Base-by-base conservation (phyloP, 2,888 invertebrate genomes). In the Abrostola triplasia region DNA sequence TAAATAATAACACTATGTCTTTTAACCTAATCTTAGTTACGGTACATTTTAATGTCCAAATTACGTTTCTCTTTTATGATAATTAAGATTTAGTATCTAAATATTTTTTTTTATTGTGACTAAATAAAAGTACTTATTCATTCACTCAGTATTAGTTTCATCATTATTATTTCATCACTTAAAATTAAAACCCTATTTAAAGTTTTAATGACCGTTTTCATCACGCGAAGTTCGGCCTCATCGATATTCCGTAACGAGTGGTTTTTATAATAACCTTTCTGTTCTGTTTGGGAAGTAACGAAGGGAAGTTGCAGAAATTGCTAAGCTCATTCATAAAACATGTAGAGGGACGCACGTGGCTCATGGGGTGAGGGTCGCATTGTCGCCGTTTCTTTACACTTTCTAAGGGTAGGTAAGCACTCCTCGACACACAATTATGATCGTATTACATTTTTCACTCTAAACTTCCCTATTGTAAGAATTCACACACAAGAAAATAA, bases 241-340 rank as follows among this genome's bases (percentile, higher is more conserved):
- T 88, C 82, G 79, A 86, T 84, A 86, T 88, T 86, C 83, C 67
- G 63, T 67, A 64, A 69, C 66, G 24, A 64, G 72, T 70, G 61
- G 81, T 78, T 76, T 83, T 84, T 76, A 81, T 84, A 86, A 85
- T 83, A 87, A 84, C 80, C 71, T 78, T 70, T 79, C 70, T 79
- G 77, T 82, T 84, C 84, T 81, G 81, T 82, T 81, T 73, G 77
- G 66, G 70, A 85, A 85, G 82, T 85, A 87, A 86, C 80, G 81
- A 86, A 85, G 84, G 86, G 84, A 86, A 82, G 81, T 84, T 79
- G 83, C 77, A 83, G 81, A 86, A 86, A 86, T 86, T 87, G 82
- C 77, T 82, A 76, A 84, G 83, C 88, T 88, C 88, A 90, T 89
- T 89, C 88, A 91, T 90, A 90, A 91, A 90, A 89, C 88, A 91